Conservation (phyloP, 2,797 vertebrate species). For the Esox masquinongy region DNA sequence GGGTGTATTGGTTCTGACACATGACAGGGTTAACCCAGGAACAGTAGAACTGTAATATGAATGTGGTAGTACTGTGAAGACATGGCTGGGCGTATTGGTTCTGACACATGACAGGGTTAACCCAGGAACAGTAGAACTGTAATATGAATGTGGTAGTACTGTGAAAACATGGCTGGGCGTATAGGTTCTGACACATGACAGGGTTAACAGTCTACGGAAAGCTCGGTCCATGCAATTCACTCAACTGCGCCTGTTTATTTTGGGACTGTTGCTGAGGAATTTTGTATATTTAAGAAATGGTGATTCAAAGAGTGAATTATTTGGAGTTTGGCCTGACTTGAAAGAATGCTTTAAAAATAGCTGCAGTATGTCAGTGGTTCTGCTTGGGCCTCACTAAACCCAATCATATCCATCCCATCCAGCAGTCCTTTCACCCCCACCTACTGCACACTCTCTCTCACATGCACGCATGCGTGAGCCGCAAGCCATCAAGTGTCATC, state of each 20-base stretch:
- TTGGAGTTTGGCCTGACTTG: constrained; percentile 34
- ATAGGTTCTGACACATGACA: background rate
- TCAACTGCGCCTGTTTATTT: constrained; percentile 34
- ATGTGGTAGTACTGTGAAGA: background rate
- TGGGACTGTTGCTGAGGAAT: constrained; percentile 46
- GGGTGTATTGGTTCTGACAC: background rate
- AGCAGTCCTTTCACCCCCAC: background rate
- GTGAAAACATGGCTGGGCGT: background rate
- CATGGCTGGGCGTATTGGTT: background rate
- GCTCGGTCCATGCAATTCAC: background rate
- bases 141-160: background rate
- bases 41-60: background rate
- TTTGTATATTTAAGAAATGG: constrained; percentile 42
- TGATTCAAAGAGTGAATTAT: constrained; percentile 31
- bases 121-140: background rate
- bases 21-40: too few relatives aligned
- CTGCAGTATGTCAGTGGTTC: background rate
- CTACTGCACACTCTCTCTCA: background rate
- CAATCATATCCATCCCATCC: background rate
- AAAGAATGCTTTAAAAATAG: constrained; percentile 46
- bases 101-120: too few relatives aligned
- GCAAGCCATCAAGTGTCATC: background rate
- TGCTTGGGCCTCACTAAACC: background rate
- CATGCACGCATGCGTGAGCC: background rate
- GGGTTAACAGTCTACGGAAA: too few relatives aligned